Percentiles rank a stretch among this genome's conserved stretches.
These are phyloP conservation scores for Psittacula cyanocephala DNA, from an alignment of 2,113 vertebrate species.

Conservation along the genomic window DNA sequence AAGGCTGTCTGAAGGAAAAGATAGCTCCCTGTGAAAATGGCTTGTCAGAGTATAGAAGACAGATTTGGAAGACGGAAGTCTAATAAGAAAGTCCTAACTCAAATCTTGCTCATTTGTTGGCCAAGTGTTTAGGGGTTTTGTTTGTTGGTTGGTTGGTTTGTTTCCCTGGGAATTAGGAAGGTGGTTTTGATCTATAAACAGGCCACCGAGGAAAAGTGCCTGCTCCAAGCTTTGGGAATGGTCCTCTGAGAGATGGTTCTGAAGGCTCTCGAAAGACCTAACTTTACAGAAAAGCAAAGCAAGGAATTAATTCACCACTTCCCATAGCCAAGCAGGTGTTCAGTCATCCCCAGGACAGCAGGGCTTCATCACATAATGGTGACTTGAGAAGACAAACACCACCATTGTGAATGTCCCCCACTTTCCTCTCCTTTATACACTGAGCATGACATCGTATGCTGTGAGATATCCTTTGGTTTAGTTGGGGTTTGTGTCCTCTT, in stretches of 20 bases:
- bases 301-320: too few relatives aligned
- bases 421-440: too few relatives aligned
- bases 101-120: background rate
- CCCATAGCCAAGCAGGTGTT: too few relatives aligned
- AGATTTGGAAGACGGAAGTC: background rate
- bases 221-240: background rate
- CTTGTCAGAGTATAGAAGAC: background rate
- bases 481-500: too few relatives aligned
- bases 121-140: background rate
- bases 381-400: too few relatives aligned
- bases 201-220: background rate
- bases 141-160: fast-evolving
- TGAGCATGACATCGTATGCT: too few relatives aligned
- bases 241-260: background rate
- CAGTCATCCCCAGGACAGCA: too few relatives aligned
- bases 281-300: background rate
- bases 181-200: background rate
- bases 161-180: background rate
- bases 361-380: too few relatives aligned
- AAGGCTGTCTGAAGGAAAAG: background rate
- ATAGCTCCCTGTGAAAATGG: background rate
- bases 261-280: background rate
- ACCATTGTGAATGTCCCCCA: too few relatives aligned
- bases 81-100: background rate
- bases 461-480: too few relatives aligned